phyloP scores from a whole-genome alignment of 35 echinoderm and acorn worm species.

The Lytechinus variegatus region DNA sequence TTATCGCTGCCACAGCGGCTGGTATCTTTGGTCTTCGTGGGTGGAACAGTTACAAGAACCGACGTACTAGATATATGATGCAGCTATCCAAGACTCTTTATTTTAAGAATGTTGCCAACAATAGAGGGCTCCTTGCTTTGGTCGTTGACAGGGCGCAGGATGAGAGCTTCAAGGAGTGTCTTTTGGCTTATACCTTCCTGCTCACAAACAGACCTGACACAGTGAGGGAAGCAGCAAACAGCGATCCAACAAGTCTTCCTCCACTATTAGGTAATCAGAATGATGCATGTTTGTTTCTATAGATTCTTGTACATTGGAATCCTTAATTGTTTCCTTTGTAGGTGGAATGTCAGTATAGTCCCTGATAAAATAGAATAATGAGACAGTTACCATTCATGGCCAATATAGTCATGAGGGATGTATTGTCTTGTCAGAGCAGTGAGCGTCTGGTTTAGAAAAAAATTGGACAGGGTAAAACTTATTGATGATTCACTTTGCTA shows the following conservation, averaged over 20 bases:
- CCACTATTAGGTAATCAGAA: not conserved
- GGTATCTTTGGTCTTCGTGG: constrained; percentile 77
- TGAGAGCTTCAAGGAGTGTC: constrained; percentile 88
- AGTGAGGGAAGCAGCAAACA: constrained; percentile 1
- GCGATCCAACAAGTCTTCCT: not conserved
- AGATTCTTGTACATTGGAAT: no score
- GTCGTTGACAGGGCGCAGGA: constrained; percentile 95
- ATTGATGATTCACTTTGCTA: no score
- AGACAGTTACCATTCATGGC: no score
- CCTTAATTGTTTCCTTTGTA: no score
- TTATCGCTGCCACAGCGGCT: constrained; percentile 71
- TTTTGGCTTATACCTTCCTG: constrained; percentile 85
- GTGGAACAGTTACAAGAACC: constrained; percentile 99
- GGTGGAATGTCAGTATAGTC: no score
- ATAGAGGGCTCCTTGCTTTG: constrained; percentile 79
- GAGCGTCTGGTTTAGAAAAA: no score
- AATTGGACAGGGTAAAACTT: no score
- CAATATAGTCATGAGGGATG: no score
- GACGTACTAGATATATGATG: constrained; percentile 82
- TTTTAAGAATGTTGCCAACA: constrained; percentile 99
- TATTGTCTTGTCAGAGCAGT: no score
- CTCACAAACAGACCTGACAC: constrained; percentile 60
- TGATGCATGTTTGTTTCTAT: not conserved
- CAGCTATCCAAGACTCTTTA: constrained; percentile 89
- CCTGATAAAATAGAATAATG: no score